These are phyloP conservation scores for Mystacides longicornis DNA, from an alignment of 2,888 invertebrate species.

Conservation along the genomic window DNA sequence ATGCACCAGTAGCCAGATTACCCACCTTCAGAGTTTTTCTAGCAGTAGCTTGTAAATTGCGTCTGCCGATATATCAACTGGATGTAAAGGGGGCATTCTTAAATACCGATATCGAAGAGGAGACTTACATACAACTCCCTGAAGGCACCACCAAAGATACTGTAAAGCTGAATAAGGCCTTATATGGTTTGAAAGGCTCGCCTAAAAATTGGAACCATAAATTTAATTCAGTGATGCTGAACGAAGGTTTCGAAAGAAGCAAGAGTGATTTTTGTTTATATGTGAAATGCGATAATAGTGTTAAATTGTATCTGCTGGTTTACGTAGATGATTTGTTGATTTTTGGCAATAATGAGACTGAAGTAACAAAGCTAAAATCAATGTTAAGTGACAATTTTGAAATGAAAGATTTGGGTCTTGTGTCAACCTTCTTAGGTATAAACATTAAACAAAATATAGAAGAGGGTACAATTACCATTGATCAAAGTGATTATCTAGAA, in stretches of 20 bases:
- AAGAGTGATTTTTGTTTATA: neutral
- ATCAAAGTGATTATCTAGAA: neutral
- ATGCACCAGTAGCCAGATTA: neutral
- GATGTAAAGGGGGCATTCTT: neutral
- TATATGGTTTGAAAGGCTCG: neutral
- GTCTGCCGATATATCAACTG: neutral
- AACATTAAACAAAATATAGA: neutral
- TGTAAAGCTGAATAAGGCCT: neutral
- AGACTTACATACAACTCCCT: neutral
- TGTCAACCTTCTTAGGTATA: neutral
- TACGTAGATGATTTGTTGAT: neutral
- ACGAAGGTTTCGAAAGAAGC: neutral
- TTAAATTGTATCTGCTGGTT: neutral
- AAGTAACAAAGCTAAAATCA: neutral
- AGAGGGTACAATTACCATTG: neutral
- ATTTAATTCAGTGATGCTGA: neutral
- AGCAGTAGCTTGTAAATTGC: neutral
- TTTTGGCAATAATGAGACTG: neutral
- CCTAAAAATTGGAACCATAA: neutral
- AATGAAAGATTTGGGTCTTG: neutral
- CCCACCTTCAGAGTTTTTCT: neutral
- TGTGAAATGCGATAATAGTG: neutral
- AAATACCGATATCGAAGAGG: neutral
- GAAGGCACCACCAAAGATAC: neutral
- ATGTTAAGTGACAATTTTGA: neutral